phyloP scores from a whole-genome alignment of 1,140 invertebrate genomes.

The Chionoecetes opilio region DNA sequence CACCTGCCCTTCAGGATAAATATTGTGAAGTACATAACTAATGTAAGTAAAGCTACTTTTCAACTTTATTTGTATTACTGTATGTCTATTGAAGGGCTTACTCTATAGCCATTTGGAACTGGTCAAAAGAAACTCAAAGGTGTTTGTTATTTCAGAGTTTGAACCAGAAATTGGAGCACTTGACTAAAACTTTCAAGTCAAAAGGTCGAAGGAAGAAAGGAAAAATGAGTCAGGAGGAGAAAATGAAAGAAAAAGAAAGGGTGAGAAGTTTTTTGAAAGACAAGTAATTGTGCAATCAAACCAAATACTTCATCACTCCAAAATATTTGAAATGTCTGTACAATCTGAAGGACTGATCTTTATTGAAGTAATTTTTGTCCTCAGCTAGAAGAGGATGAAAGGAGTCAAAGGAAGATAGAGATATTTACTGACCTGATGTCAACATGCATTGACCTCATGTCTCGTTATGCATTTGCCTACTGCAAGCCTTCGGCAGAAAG shows the following conservation, averaged over 20 bases:
- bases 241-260: neutral
- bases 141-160: neutral
- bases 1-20: slow-evolving; percentile 87
- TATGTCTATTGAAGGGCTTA: too few relatives aligned
- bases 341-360: too few relatives aligned
- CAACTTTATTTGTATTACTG: neutral
- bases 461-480: slow-evolving; percentile 92
- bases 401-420: slow-evolving; percentile 85
- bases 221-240: neutral
- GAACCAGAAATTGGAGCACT: neutral
- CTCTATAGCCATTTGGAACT: too few relatives aligned
- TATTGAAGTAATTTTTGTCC: neutral
- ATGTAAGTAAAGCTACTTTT: slow-evolving; percentile 84
- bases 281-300: too few relatives aligned
- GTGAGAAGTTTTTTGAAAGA: neutral
- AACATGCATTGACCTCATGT: slow-evolving; percentile 96
- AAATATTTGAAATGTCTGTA: too few relatives aligned
- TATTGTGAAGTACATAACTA: slow-evolving; percentile 95
- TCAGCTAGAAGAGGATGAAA: slow-evolving; percentile 50
- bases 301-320: too few relatives aligned
- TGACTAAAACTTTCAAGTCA: neutral
- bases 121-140: neutral
- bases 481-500: slow-evolving; percentile 93
- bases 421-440: slow-evolving; percentile 97
- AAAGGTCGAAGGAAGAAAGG: neutral